A percentile compares a stretch with the other conserved stretches of the same genome.
These are phyloP conservation scores for Agrotis clavis DNA, from an alignment of 2,888 invertebrate species.

Conservation along the genomic window DNA sequence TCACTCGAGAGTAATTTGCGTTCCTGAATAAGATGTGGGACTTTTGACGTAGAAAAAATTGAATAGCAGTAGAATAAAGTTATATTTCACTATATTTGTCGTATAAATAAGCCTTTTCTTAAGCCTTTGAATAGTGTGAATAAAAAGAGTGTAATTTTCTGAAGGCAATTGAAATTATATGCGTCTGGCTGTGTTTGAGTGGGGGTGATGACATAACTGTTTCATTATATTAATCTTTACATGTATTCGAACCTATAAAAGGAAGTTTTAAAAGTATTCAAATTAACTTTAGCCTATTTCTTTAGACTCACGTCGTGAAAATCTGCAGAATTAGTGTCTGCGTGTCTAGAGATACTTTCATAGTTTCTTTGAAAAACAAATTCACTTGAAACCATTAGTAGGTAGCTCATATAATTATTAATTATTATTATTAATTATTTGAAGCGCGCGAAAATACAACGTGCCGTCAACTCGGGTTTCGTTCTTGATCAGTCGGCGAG, in stretches of 20 bases:
- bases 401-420: not conserved
- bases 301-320: too few relatives aligned
- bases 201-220: not conserved
- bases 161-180: constrained; percentile 8
- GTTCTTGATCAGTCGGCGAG: too few relatives aligned
- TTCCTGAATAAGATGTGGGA: constrained; percentile 60
- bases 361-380: constrained; percentile 1
- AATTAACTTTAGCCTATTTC: too few relatives aligned
- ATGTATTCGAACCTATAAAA: too few relatives aligned
- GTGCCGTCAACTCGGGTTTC: too few relatives aligned
- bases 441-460: too few relatives aligned
- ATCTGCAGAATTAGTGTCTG: too few relatives aligned
- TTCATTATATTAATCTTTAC: too few relatives aligned
- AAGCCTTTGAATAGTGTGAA: constrained; percentile 16
- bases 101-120: constrained; percentile 23
- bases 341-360: too few relatives aligned
- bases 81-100: constrained; percentile 8
- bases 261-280: too few relatives aligned
- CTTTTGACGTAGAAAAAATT: constrained; percentile 32
- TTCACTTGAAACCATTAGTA: constrained; percentile 8
- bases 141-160: constrained; percentile 16
- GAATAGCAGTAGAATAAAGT: constrained; percentile 32
- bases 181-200: not conserved
- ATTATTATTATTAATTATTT: too few relatives aligned
- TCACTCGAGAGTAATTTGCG: constrained; percentile 66